These are phyloP conservation scores for Chloroceryle amazona DNA, from an alignment of 2,797 vertebrate species.

Conservation along the genomic window DNA sequence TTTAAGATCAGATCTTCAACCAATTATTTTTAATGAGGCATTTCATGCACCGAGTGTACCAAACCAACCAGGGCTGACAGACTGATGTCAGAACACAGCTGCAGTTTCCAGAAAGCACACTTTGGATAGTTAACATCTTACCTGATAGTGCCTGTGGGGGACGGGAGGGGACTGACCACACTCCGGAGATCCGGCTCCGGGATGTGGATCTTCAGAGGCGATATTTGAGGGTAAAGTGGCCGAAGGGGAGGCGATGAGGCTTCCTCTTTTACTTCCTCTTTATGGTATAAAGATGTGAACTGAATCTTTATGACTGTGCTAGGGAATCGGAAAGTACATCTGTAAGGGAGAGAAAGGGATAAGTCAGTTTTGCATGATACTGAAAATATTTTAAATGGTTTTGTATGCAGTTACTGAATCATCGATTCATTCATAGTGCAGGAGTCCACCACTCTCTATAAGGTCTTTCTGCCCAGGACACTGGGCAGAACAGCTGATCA, in stretches of 20 bases:
- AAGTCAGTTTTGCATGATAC: not conserved
- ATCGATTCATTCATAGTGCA: not conserved
- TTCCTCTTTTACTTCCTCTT: conserved; percentile 86
- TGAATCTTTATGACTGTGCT: conserved; percentile 98
- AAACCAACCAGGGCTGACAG: not conserved
- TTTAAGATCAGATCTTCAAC: not conserved
- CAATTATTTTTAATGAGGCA: not conserved
- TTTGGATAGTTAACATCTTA: conserved; percentile 60
- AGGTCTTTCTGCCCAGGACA: not conserved
- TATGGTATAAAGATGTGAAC: conserved; percentile 90
- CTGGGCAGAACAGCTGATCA: not conserved
- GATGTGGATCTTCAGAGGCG: conserved; percentile 97
- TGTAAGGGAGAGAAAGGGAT: conserved; percentile 57
- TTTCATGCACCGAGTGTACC: not conserved
- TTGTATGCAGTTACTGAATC: not conserved
- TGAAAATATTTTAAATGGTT: not conserved
- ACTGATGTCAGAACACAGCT: not conserved
- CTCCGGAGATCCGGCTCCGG: conserved; percentile 94
- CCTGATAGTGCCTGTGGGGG: conserved; percentile 98
- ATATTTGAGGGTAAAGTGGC: conserved; percentile 94
- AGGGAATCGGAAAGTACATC: conserved; percentile 97
- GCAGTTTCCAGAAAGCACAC: not conserved
- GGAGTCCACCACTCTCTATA: not conserved
- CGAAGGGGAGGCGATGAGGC: conserved; percentile 84
- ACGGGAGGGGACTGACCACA: conserved; percentile 92